These are phyloP conservation scores for Drosophila cardini DNA, from an alignment of 1,140 invertebrate species.

Conservation along the genomic window DNA sequence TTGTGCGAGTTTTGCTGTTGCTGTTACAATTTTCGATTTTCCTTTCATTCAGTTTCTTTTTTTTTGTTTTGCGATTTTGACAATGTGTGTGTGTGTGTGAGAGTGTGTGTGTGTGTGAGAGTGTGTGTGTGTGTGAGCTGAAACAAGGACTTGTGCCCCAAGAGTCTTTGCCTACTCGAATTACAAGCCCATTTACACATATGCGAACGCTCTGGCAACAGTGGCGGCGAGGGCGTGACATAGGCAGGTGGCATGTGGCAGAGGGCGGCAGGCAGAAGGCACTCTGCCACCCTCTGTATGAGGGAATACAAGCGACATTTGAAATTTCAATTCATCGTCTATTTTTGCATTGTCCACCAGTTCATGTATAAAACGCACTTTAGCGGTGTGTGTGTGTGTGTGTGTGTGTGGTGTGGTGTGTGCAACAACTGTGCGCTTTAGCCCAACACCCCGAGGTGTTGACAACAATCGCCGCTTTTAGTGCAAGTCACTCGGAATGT, in stretches of 20 bases:
- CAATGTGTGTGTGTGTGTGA: constrained; percentile 11
- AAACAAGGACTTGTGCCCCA: constrained; percentile 24
- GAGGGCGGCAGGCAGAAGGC: constrained; percentile 8
- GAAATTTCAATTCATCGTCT: constrained; percentile 41
- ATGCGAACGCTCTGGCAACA: background rate
- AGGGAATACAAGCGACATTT: constrained; percentile 43
- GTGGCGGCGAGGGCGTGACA: background rate
- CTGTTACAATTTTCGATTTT: constrained; percentile 55
- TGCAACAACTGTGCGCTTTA: constrained; percentile 68
- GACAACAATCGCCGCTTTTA: constrained; percentile 40
- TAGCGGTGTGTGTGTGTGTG: background rate
- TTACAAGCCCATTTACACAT: constrained; percentile 72
- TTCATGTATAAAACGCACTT: background rate
- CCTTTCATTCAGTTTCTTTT: background rate
- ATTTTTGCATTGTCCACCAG: constrained; percentile 15
- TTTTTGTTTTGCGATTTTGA: constrained; percentile 7
- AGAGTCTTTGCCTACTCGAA: constrained; percentile 57
- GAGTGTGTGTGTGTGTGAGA: background rate
- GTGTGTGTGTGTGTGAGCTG: constrained; percentile 1
- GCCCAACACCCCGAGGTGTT: constrained; percentile 82
- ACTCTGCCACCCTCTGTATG: background rate
- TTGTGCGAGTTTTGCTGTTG: constrained; percentile 23
- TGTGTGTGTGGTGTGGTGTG: constrained; percentile 15
- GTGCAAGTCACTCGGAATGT: constrained; percentile 66
- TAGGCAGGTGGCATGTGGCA: background rate